Evolutionary conservation across 2,888 invertebrate genomes (phyloP).

Genomic region (Melieria omissa): DNA sequence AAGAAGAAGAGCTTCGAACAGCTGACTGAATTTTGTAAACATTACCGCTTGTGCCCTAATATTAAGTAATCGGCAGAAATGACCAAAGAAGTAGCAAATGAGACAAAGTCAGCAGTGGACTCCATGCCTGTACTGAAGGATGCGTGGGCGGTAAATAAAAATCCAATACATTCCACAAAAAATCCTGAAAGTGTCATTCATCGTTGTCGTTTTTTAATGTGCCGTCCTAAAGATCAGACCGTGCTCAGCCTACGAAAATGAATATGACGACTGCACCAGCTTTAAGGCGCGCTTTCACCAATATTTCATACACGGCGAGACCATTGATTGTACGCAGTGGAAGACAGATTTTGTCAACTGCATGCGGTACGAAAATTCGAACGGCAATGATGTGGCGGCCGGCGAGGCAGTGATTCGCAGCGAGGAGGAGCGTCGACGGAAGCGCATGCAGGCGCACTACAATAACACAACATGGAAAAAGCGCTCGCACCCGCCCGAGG

Average conservation of each 20-base stretch:
- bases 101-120: background rate
- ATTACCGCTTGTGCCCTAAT: constrained; percentile 1
- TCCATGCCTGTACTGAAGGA: constrained; percentile 44
- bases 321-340: constrained; percentile 82
- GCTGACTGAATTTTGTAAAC: background rate
- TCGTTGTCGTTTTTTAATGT: constrained; percentile 24
- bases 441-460: constrained; percentile 76
- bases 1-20: constrained; percentile 8
- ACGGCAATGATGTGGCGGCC: constrained; percentile 72
- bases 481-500: constrained; percentile 77
- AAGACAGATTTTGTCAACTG: constrained; percentile 82
- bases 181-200: background rate
- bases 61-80: constrained; percentile 20
- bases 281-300: constrained; percentile 84
- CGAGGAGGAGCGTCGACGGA: constrained; percentile 74
- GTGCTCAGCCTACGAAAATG: constrained; percentile 82
- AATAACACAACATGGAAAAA: constrained; percentile 84
- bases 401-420: constrained; percentile 75
- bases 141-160: constrained; percentile 57
- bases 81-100: constrained; percentile 5
- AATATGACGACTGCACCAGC: constrained; percentile 83
- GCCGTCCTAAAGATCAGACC: constrained; percentile 74
- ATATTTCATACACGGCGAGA: constrained; percentile 82
- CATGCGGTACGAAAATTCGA: constrained; percentile 72
- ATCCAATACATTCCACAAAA: background rate